These are phyloP conservation scores for Microplitis mediator DNA, from an alignment of 1,140 invertebrate genomes.

Conservation along the genomic window DNA sequence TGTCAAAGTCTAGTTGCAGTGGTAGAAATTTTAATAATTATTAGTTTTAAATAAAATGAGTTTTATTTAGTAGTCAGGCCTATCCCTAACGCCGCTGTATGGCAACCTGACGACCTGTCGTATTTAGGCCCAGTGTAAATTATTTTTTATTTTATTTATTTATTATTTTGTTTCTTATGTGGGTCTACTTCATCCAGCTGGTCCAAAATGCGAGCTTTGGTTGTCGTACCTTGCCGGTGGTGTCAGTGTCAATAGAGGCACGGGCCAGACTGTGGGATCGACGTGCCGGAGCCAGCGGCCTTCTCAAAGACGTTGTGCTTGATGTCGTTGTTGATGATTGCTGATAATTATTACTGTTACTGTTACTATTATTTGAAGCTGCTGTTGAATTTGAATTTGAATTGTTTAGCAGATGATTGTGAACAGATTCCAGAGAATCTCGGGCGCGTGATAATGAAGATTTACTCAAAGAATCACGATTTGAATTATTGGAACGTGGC, in stretches of 20 bases:
- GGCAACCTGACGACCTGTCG: background rate
- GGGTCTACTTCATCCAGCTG: slow-evolving; percentile 67
- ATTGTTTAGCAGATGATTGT: slow-evolving; percentile 4
- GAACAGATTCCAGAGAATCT: slow-evolving; percentile 50
- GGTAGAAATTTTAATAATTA: too few relatives aligned
- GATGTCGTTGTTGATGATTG: slow-evolving; percentile 12
- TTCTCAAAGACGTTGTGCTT: slow-evolving; percentile 45
- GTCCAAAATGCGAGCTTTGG: slow-evolving; percentile 70
- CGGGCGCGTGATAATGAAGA: slow-evolving; percentile 50
- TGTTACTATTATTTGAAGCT: slow-evolving; percentile 29
- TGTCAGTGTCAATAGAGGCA: slow-evolving; percentile 53
- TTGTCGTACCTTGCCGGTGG: slow-evolving; percentile 70
- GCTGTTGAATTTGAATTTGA: background rate
- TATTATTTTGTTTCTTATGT: background rate
- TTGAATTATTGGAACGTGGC: slow-evolving; percentile 52
- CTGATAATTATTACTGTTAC: slow-evolving; percentile 7
- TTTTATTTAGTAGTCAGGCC: background rate
- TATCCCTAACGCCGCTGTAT: too few relatives aligned
- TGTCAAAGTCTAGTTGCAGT: too few relatives aligned
- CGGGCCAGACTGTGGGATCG: slow-evolving; percentile 53
- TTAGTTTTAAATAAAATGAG: too few relatives aligned
- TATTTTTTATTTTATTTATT: too few relatives aligned
- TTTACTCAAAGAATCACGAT: slow-evolving; percentile 53
- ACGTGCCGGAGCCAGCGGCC: slow-evolving; percentile 55
- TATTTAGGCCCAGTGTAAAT: background rate